Percentiles rank a stretch among this genome's conserved stretches.
phyloP scores from a whole-genome alignment of 2,113 vertebrate genomes.

The Cavia aperea region DNA sequence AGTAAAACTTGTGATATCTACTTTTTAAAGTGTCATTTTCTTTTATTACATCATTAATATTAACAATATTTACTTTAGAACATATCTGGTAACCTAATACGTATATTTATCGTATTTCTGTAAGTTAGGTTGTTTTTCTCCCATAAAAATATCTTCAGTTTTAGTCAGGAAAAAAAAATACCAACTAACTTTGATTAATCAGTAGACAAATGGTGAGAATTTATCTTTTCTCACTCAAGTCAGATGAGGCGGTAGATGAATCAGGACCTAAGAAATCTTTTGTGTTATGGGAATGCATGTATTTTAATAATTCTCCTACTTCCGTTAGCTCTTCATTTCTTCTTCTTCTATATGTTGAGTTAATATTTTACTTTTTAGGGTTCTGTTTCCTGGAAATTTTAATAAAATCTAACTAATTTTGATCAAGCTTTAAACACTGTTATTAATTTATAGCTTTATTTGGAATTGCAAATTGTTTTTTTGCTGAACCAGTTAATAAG shows the following conservation, averaged over 20 bases:
- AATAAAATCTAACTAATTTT: background rate
- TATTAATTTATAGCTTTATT: background rate
- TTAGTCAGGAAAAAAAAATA: background rate
- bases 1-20: constrained; percentile 18
- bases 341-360: background rate
- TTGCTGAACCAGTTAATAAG: background rate
- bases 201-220: background rate
- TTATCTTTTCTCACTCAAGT: background rate
- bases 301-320: background rate
- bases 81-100: background rate
- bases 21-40: constrained; percentile 42
- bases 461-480: constrained; percentile 9
- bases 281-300: background rate
- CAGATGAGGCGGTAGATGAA: background rate
- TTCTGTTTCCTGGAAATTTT: background rate
- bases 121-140: background rate
- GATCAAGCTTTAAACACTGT: background rate
- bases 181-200: background rate
- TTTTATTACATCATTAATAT: constrained; percentile 7
- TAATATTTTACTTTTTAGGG: background rate
- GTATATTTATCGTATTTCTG: background rate
- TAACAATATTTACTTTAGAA: constrained; percentile 39
- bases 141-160: background rate
- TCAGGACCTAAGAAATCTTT: background rate
- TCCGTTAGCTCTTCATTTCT: background rate